Evolutionary conservation across 2,888 invertebrate genomes (phyloP), one percentile per base, ranked within the genome.

Genomic region (Tenthredo mesomela): DNA sequence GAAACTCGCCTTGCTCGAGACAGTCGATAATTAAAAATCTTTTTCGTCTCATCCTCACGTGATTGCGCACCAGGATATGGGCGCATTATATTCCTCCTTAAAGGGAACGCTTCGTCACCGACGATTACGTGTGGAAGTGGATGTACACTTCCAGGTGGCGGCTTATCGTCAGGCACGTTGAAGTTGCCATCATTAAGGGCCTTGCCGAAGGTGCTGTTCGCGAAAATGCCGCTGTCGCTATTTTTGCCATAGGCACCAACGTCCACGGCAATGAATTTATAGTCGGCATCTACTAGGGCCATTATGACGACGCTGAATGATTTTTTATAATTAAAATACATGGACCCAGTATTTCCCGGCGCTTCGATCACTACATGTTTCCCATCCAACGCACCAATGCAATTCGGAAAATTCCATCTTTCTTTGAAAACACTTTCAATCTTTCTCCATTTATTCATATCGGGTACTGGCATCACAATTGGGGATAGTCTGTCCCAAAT

Each of bases 151-250:
- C 12, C 43, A 2, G 43, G 43, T 43, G 43, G 43, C 43, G 43
- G 43, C 43, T 43, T 12, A 43, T 43, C 43, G 43, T 43, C 43
- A 2, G 43, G 43, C 43, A 43, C 43, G 43, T 43, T 43, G 2
- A 43, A 12, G 12, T 12, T 43, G 2, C 43, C 43, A 3, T 33
- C 2, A 33, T 33, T 29, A 12, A 10, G 43, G 10, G 50, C 18
- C 15, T 18, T 50, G 4, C 50, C 50, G 5, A 50, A 50, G 7
- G 40, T 10, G 29, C 88, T 88, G 61, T 54, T 70, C 33, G 87
- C 65, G 80, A 88, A 88, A 67, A 89, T 87, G 3, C 88, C 88
- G 7, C 88, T 86, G 85, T 89, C 89, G 75, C 88, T 89, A 61
- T 86, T 87, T 77, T 85, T 87, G 1, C 90, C 88, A 84, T 88